Base-by-base conservation (phyloP, 1,140 invertebrate genomes). In the Cryptotermes secundus region DNA sequence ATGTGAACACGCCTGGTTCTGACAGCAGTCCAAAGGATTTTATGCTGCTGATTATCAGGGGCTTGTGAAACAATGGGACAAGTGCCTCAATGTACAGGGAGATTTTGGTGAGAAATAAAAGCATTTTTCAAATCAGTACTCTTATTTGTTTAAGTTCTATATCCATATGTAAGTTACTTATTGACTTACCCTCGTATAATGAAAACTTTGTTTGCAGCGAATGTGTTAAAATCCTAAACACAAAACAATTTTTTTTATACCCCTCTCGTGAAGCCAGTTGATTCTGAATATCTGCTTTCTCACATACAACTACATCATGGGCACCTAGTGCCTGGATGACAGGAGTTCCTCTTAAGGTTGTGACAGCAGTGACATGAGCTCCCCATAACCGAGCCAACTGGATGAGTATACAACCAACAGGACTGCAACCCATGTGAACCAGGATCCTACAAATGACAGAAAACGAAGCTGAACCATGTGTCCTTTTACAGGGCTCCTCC, bases 301-400 rank as follows among this genome's bases (percentile, higher is more conserved):
- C 88, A 31, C 90, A 87, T 83, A 90, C 85, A 84, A 93, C 91
- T 45, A 93, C 88, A 83, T 92, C 90, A 79, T 92, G 89, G 22
- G 92, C 92, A 35, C 92, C 93, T 19, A 94, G 87, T 79, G 92
- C 92, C 87, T 90, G 90, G 84, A 91, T 91, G 26, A 93, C 89
- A 35, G 90, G 90, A 16, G 90, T 86, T 19, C 91, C 91, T 80
- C 92, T 89, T 45, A 89, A 86, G 87, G 89, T 90, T 86, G 93
- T 93, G 26, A 92, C 91, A 3, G 91, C 90, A 19, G 92, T 91
- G 16, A 94, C 90, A 83, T 92, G 86, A 49, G 92, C 93, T 42
- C 93, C 94, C 93, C 94, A 95, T 22, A 93, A 88, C 86, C 93
- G 93, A 72, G 94, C 89, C 65, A 96, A 88, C 89, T 96, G 95